Evolutionary conservation across 2,888 invertebrate species (phyloP), one percentile per base, ranked within the genome.

Genomic region (Mimumesa dahlbomi): DNA sequence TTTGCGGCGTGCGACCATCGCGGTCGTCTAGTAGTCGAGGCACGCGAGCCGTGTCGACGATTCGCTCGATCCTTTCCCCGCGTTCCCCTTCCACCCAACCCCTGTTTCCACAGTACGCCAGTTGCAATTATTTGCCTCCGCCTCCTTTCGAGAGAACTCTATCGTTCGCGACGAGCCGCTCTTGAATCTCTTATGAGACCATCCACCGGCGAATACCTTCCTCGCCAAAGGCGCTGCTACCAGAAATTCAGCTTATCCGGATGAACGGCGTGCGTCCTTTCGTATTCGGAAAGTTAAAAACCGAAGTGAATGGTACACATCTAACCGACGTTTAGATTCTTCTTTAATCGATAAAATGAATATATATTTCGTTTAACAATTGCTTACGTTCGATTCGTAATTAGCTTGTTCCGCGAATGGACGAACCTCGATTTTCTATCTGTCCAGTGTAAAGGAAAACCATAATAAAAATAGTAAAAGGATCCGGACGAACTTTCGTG

Each of bases 1-100:
- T 85, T 86, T 83, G 80, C 80, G 77, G 80, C 74, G 73, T 69
- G 77, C 75, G 74, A 75, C 77, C 74, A 76, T 69, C 72, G 67
- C 53, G 64, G 71, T 65, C 36, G 70, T 63, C 73, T 63, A 58
- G 57, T 67, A 63, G 66, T 62, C 68, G 68, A 19, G 69, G 78
- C 78, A 84, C 81, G 84, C 81, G 76, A 79, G 59, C 64, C 57
- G 13, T 21, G 50, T 48, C 56, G 59, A 29, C 59, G 48, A 63
- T 64, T 57, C 49, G 25, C n/a, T 36, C 36, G 6, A 2, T 22
- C 21, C 21, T 11, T 19, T 14, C 9, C 22, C 18, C 13, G 19
- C 19, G 42, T 16, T 46, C 36, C 21, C 21, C 31, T 11, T n/a
- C 4, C 43, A 0, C 18, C n/a, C 25, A 5, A 9, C 22, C 18